Percentiles rank a stretch among this genome's conserved stretches.
These are phyloP conservation scores for Thalassoma bifasciatum DNA, from an alignment of 2,113 vertebrate species.

Conservation along the genomic window DNA sequence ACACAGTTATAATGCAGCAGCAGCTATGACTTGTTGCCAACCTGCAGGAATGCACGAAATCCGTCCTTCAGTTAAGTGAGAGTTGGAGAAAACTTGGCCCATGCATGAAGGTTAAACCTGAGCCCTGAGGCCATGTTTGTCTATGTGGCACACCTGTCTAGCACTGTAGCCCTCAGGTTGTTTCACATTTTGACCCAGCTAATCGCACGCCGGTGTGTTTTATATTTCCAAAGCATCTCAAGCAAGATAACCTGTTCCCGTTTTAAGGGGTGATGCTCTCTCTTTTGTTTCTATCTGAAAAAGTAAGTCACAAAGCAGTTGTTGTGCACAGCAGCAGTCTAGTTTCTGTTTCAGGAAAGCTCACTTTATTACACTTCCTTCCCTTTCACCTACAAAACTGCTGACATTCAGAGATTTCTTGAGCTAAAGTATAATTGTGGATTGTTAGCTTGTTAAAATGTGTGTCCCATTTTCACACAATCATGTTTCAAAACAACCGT, in stretches of 20 bases:
- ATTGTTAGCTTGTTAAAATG: slow-evolving; percentile 68
- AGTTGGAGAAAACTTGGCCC: slow-evolving; percentile 42
- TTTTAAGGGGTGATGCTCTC: slow-evolving; percentile 8
- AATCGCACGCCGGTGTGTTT: slow-evolving; percentile 35
- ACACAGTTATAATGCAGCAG: slow-evolving; percentile 24
- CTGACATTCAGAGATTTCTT: slow-evolving; percentile 8
- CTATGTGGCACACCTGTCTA: slow-evolving; percentile 78
- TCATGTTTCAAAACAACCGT: slow-evolving; percentile 83
- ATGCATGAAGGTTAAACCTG: slow-evolving; percentile 45
- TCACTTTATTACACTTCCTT: slow-evolving; percentile 9
- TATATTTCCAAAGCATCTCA: slow-evolving; percentile 39
- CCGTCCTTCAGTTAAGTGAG: slow-evolving; percentile 24
- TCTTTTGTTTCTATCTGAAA: not conserved
- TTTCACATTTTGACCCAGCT: slow-evolving; percentile 46
- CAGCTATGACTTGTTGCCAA: slow-evolving; percentile 4
- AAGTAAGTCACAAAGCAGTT: slow-evolving; percentile 35
- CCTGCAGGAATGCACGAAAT: slow-evolving; percentile 1
- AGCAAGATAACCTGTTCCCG: slow-evolving; percentile 24
- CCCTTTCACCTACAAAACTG: slow-evolving; percentile 32
- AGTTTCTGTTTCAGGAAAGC: not conserved
- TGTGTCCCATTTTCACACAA: slow-evolving; percentile 58
- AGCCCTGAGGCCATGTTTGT: slow-evolving; percentile 57
- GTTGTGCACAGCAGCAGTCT: slow-evolving; percentile 12
- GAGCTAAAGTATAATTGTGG: slow-evolving; percentile 9
- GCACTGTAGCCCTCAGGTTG: slow-evolving; percentile 63